Evolutionary conservation across 2,797 vertebrate genomes (phyloP), one percentile per base, ranked within the genome.

Genomic region (Sebastolobus altivelis): DNA sequence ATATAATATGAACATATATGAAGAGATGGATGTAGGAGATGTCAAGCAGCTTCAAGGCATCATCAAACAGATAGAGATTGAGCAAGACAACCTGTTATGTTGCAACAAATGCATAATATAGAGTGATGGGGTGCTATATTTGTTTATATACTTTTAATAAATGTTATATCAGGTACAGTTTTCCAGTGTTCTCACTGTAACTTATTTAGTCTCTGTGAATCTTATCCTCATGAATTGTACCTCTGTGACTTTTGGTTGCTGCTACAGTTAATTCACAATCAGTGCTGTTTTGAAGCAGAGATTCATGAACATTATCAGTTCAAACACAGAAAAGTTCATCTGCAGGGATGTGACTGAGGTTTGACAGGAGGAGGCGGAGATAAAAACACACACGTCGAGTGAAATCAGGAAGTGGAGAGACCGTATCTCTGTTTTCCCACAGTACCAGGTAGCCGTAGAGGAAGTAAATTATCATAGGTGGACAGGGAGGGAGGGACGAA

Each of bases 331-430:
- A 66, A 18, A 16, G 58, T 35, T 46, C 2, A 68, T 56, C 8
- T 59, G 12, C 43, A 27, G n/a, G 13, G 6, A 27, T 22, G 20
- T 31, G 18, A 0, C 5, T 59, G 62, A 71, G 46, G 68, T 20
- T 13, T 72, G n/a, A 35, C 13, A 20, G 25, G 10, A 49, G 70
- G 38, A 69, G 67, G 65, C 7, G 9, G 62, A 79, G 72, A 82
- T 61, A n/a, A 80, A 71, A 71, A 27, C 22, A 43, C 18, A 52
- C 6, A 3, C n/a, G 5, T 65, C 25, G 67, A 55, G 55, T 4
- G 8, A 84, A 91, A 93, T 85, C 67, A 92, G 91, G 92, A 93
- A 94, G 91, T 90, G 40, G 33, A 62, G 65, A 12, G 0, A 33
- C 65, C 20, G 16, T 66, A 54, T 65, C 56, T 78, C 1, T 65